Evolutionary conservation across 1,140 invertebrate species (phyloP).

Genomic region (Bombus cullumanus): DNA sequence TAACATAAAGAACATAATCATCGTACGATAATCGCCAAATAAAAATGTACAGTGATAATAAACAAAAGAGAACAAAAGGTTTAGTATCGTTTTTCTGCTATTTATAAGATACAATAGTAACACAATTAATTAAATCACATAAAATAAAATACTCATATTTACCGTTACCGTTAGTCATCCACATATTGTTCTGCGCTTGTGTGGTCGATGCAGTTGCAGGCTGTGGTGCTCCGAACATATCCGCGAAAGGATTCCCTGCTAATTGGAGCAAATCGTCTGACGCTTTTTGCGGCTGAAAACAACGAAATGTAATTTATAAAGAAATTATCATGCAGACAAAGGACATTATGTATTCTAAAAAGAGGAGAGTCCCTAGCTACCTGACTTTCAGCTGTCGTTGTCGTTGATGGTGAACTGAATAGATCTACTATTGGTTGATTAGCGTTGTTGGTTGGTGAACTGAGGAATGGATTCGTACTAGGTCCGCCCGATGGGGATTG

Average conservation of each 20-base stretch:
- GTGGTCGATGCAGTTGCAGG: conserved; percentile 76
- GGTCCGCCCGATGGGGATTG: conserved; percentile 88
- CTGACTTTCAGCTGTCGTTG: conserved; percentile 78
- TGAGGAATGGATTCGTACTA: conserved; percentile 94
- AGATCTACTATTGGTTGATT: conserved; percentile 90
- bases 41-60: conserved; percentile 61
- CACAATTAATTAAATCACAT: conserved; percentile 1
- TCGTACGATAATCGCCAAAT: conserved; percentile 52
- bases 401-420: conserved; percentile 85
- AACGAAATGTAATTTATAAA: background rate
- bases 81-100: background rate
- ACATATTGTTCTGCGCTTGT: conserved; percentile 84
- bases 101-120: no score
- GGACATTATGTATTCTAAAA: no score
- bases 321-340: background rate
- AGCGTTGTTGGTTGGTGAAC: conserved; percentile 82
- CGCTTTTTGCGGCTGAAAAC: conserved; percentile 84
- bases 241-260: conserved; percentile 93
- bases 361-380: conserved; percentile 58
- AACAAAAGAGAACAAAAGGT: conserved; percentile 58
- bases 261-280: conserved; percentile 95
- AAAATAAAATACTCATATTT: conserved; percentile 67
- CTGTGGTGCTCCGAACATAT: conserved; percentile 88
- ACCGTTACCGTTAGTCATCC: conserved; percentile 88
- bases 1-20: conserved; percentile 38